These are phyloP conservation scores for Cyclura pinguis DNA, from an alignment of 2,797 vertebrate species.

Conservation along the genomic window DNA sequence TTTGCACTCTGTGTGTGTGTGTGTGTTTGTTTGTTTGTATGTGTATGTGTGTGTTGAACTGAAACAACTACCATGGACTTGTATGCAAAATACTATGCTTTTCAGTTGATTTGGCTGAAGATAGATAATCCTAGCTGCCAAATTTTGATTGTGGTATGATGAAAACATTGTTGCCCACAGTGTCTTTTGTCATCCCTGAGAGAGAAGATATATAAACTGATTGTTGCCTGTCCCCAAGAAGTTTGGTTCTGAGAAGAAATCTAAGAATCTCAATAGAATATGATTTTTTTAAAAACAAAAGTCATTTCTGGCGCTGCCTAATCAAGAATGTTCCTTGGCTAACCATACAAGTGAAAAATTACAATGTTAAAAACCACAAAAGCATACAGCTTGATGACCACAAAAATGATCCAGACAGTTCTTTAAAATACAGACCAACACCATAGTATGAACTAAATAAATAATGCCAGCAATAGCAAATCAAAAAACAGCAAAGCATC, in stretches of 20 bases:
- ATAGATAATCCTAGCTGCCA: not conserved
- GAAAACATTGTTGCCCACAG: not conserved
- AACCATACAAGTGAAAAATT: not conserved
- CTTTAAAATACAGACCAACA: not conserved
- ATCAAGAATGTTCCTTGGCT: not conserved
- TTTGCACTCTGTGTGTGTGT: not conserved
- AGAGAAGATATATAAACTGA: not conserved
- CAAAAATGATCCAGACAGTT: not conserved
- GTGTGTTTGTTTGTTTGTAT: not conserved
- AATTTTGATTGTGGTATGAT: not conserved
- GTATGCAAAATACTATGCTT: not conserved
- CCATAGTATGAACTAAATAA: not conserved
- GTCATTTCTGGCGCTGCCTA: not conserved
- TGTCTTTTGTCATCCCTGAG: not conserved
- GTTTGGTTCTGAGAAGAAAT: not conserved
- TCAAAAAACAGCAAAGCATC: no score
- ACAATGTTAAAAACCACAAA: no score
- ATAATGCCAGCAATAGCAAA: not conserved
- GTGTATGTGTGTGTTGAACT: not conserved
- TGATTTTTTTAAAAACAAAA: not conserved
- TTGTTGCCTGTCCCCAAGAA: not conserved
- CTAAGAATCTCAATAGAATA: not conserved
- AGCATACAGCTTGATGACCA: not conserved
- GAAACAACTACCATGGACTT: not conserved
- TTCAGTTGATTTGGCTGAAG: not conserved